Base-by-base conservation (phyloP, 2,113 vertebrate species). In the Bagarius yarrelli region DNA sequence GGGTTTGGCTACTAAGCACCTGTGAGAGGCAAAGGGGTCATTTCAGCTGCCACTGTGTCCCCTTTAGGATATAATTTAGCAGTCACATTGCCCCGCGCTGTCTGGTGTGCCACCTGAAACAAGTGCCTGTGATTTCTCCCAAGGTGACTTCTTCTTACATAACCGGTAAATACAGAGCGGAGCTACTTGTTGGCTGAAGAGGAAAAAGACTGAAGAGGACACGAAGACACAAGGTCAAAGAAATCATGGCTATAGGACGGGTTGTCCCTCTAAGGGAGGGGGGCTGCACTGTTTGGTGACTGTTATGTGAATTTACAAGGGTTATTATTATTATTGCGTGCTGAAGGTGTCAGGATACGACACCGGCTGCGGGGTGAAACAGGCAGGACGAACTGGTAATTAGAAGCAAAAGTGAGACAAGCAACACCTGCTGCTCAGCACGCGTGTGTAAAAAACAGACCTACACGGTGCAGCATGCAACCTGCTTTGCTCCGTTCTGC, bases 381-480 rank as follows among this genome's bases (percentile, higher is more conserved):
- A 47, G 21, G 81, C 80, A 25, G 56, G 56, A 57, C 36, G 82
- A 81, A 75, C 87, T 85, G 85, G 83, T 87, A 86, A 92, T 90
- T 88, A 91, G 80, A 84, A 86, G 78, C 79, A 60, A 88, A 89
- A 91, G 90, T 89, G 88, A 78, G 56, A 83, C 72, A 84, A 89
- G 88, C 88, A 91, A 92, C 93, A 94, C 93, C 93, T 94, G 93
- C 93, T 93, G 91, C 91, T 90, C 27, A 40, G 47, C 40, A 73
- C 55, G 21, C 30, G 36, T 16, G 36, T 30, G 57, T 8, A 40
- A 32, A 34, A 50, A 63, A 47, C 44, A 47, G 14, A 36, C 23
- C 44, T 25, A 9, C 69, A 52, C 69, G 50, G 66, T 52, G 63
- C 21, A 16, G 56, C 16, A 82, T 23, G 74, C 25, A 23, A 6